A percentile compares a stretch with the other conserved stretches of the same genome.
Conservation (phyloP, 2,888 invertebrate species). For the Anaspis maculata region DNA sequence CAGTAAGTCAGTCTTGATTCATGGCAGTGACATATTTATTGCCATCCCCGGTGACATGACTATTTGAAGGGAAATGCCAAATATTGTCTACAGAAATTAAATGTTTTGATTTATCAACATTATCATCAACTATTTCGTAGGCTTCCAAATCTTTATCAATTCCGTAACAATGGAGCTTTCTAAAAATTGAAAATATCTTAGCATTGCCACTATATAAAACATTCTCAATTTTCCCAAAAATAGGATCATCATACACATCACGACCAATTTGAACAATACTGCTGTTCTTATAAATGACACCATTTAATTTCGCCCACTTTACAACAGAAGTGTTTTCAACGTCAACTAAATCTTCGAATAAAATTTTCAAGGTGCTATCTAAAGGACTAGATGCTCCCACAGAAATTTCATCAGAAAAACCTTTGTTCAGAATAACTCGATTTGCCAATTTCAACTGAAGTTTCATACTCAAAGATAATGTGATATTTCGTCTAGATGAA, state of each 20-base stretch:
- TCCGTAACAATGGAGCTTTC: neutral
- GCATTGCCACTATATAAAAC: neutral
- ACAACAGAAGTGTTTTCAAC: neutral
- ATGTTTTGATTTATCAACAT: neutral
- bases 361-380: no score
- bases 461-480: neutral
- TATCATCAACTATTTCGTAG: neutral
- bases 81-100: neutral
- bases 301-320: neutral
- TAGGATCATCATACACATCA: neutral
- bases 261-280: neutral
- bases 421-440: neutral
- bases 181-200: neutral
- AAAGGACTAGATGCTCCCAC: no score
- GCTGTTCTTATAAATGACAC: neutral
- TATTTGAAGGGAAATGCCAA: neutral
- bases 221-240: neutral
- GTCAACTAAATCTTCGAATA: neutral
- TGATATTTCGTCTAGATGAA: neutral
- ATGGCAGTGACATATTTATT: neutral
- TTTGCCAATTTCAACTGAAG: neutral
- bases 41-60: neutral
- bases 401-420: neutral
- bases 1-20: constrained; percentile 1
- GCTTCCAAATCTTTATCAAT: neutral